These are phyloP conservation scores for Linepithema humile DNA, from an alignment of 1,140 invertebrate genomes.

Conservation along the genomic window DNA sequence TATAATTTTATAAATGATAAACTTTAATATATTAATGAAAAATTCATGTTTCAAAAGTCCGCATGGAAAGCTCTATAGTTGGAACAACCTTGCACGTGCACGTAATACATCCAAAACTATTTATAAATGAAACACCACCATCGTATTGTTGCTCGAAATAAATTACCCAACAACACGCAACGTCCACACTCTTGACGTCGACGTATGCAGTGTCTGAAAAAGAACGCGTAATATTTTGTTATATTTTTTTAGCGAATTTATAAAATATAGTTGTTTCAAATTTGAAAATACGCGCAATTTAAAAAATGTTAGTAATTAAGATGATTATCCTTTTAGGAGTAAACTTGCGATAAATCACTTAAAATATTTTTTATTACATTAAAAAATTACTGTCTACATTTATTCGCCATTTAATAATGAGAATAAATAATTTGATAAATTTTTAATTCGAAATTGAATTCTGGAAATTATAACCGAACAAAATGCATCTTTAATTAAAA, in stretches of 20 bases:
- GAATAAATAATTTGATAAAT: background rate
- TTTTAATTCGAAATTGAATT: background rate
- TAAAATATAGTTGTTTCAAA: background rate
- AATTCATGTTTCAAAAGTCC: background rate
- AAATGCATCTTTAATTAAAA: no score
- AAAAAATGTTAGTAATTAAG: no score
- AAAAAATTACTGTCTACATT: no score
- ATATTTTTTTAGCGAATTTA: background rate
- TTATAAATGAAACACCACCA: constrained; percentile 64
- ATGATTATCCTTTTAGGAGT: no score
- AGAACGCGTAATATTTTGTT: background rate
- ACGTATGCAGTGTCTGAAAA: background rate
- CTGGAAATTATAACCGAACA: no score
- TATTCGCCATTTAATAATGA: no score
- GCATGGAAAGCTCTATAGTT: constrained; percentile 55
- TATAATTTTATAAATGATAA: no score
- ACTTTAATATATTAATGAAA: no score
- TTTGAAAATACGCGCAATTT: background rate
- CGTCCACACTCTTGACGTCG: constrained; percentile 17
- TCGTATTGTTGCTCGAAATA: constrained; percentile 71
- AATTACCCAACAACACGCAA: constrained; percentile 33
- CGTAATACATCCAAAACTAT: constrained; percentile 72
- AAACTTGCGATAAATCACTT: no score
- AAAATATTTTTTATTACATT: no score
- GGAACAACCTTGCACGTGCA: constrained; percentile 69